These are phyloP conservation scores for Tachina grossa DNA, from an alignment of 2,888 invertebrate genomes.

Conservation along the genomic window DNA sequence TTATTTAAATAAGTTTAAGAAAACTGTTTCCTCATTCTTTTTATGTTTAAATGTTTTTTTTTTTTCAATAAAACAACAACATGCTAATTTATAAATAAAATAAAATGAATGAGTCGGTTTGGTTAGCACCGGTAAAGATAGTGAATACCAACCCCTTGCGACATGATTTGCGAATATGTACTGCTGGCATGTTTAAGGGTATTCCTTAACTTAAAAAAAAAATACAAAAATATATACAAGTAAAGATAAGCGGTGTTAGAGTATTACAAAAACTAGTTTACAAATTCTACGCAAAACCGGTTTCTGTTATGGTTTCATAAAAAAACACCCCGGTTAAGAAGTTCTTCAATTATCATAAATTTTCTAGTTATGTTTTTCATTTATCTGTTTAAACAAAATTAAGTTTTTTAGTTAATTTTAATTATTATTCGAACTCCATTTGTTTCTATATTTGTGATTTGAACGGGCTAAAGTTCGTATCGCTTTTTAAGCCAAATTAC, in stretches of 20 bases:
- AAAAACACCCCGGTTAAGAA: too few relatives aligned
- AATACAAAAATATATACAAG: not conserved
- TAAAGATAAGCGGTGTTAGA: not conserved
- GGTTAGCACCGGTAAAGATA: not conserved
- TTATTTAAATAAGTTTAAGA: not conserved
- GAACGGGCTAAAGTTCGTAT: too few relatives aligned
- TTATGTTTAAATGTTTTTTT: not conserved
- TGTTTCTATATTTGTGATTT: too few relatives aligned
- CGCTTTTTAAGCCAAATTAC: too few relatives aligned
- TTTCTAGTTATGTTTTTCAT: too few relatives aligned
- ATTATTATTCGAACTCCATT: too few relatives aligned
- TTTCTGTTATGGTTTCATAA: too few relatives aligned
- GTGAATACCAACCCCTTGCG: constrained; percentile 33
- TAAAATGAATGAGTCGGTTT: not conserved
- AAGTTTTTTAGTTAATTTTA: too few relatives aligned
- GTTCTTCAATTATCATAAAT: too few relatives aligned
- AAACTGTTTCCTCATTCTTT: not conserved
- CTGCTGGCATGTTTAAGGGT: not conserved
- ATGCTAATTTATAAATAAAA: constrained; percentile 32
- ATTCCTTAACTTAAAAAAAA: not conserved
- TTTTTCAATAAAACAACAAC: constrained; percentile 28
- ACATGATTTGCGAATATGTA: not conserved
- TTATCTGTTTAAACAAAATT: too few relatives aligned
- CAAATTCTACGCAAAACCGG: too few relatives aligned
- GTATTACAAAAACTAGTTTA: too few relatives aligned